Conservation (phyloP, 2,113 vertebrate species). For the Patagioenas fasciata region DNA sequence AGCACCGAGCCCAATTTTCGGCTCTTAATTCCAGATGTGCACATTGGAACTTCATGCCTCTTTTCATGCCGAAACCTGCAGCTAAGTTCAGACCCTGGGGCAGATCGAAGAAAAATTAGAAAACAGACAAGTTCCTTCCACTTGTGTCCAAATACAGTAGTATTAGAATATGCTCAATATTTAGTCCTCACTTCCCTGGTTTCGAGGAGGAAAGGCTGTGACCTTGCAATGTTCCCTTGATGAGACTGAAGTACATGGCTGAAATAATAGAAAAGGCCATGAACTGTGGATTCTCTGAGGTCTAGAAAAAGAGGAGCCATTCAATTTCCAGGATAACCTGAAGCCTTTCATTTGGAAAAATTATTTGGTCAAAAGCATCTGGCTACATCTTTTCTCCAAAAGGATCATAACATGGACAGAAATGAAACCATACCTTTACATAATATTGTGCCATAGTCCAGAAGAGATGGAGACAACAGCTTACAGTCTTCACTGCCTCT, state of each 20-base stretch:
- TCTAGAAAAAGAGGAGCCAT: not conserved
- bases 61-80: not conserved
- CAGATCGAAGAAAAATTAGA: slow-evolving; percentile 21
- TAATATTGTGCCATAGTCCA: not conserved
- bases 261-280: not conserved
- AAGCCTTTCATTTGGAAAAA: not conserved
- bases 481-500: not conserved
- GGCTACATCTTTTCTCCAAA: not conserved
- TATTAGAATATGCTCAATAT: not conserved
- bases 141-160: not conserved
- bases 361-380: not conserved
- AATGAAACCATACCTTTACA: not conserved
- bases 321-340: not conserved
- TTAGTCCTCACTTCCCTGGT: not conserved
- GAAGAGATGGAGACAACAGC: not conserved
- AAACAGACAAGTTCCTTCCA: slow-evolving; percentile 9
- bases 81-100: not conserved
- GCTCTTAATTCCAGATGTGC: slow-evolving; percentile 74
- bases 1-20: slow-evolving; percentile 47
- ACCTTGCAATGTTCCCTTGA: not conserved
- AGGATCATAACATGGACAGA: not conserved
- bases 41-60: slow-evolving; percentile 23
- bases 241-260: not conserved
- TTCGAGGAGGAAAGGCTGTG: not conserved
- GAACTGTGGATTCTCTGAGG: not conserved